These are phyloP conservation scores for Oncorhynchus masou DNA, from an alignment of 2,113 vertebrate species.

Conservation along the genomic window DNA sequence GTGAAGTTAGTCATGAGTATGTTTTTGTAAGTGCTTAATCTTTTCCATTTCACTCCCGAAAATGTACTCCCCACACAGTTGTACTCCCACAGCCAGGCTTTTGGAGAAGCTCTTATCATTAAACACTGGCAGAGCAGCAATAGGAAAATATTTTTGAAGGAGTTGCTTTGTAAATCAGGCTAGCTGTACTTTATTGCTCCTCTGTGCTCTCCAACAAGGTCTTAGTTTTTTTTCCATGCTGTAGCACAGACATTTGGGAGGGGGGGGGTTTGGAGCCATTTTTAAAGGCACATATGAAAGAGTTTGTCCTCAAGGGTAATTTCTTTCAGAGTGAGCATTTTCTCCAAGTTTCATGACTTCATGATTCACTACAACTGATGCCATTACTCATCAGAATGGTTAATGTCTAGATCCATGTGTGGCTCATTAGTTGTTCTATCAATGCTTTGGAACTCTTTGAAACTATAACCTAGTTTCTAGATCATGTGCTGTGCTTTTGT, in stretches of 20 bases:
- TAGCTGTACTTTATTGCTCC: slow-evolving; percentile 44
- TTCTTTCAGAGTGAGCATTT: not conserved
- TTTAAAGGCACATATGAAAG: not conserved
- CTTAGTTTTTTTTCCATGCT: slow-evolving; percentile 37
- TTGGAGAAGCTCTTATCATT: slow-evolving; percentile 10
- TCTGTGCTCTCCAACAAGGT: slow-evolving; percentile 3
- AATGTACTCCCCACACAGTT: not conserved
- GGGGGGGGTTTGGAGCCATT: not conserved
- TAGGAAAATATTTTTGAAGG: slow-evolving; percentile 20
- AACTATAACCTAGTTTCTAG: no score
- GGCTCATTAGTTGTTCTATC: not conserved
- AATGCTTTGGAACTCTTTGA: no score
- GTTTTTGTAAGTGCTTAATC: not conserved
- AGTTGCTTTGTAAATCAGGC: slow-evolving; percentile 43
- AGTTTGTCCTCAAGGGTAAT: not conserved
- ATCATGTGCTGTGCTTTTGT: no score
- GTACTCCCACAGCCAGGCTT: slow-evolving; percentile 7
- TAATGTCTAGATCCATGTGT: not conserved
- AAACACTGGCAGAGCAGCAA: slow-evolving; percentile 24
- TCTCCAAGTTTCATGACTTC: no score
- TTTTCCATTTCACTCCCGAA: not conserved
- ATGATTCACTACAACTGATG: not conserved
- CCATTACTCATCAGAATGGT: not conserved
- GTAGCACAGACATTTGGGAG: slow-evolving; percentile 23
- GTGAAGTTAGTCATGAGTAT: not conserved